Conservation (phyloP, 2,113 vertebrate species). For the Camelus dromedarius region DNA sequence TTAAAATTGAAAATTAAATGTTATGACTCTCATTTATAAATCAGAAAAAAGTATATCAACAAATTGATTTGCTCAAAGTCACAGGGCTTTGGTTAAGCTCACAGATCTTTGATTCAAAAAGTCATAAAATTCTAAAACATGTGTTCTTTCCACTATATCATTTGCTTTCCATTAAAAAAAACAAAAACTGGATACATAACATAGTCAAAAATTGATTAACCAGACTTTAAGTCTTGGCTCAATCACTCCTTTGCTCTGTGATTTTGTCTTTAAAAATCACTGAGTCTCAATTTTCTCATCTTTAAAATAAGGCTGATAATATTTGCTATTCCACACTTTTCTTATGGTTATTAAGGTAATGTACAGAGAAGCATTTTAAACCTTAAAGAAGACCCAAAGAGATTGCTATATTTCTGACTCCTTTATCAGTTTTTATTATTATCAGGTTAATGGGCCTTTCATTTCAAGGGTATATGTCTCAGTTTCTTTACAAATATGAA, state of each 20-base stretch:
- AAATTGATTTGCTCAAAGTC: background rate
- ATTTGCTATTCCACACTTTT: background rate
- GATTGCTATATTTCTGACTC: background rate
- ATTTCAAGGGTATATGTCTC: background rate
- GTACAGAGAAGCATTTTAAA: background rate
- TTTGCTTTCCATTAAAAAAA: background rate
- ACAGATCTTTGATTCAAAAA: background rate
- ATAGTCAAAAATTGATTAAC: background rate
- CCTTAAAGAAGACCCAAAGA: background rate
- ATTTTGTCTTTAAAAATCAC: background rate
- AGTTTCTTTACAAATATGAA: background rate
- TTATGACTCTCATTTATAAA: background rate
- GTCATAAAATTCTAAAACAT: background rate
- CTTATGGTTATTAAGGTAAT: background rate
- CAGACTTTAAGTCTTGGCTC: background rate
- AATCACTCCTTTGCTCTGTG: background rate
- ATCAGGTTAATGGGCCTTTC: background rate
- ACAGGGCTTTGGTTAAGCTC: background rate
- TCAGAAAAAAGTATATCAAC: background rate
- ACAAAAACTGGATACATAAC: background rate
- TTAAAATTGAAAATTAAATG: slow-evolving; percentile 15
- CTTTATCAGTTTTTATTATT: background rate
- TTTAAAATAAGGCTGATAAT: slow-evolving; percentile 6
- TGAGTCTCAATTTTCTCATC: background rate
- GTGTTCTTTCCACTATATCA: background rate